Evolutionary conservation across 2,797 vertebrate genomes (phyloP).

Genomic region (Cryptoblepharus egeriae): DNA sequence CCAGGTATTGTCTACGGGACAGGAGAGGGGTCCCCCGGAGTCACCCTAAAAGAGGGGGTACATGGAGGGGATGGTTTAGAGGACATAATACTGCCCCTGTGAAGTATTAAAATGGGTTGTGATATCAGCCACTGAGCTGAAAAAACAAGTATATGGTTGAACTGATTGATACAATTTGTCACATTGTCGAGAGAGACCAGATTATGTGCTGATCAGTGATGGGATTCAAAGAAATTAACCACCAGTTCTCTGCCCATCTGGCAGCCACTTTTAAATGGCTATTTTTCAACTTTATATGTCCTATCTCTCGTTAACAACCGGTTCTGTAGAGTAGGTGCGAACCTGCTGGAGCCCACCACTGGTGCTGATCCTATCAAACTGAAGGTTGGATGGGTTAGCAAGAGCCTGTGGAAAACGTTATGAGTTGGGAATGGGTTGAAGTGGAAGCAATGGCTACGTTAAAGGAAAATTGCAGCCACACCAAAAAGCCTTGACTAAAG

Average conservation of each 20-base stretch:
- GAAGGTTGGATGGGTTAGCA: not conserved
- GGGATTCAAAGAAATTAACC: too few species aligned
- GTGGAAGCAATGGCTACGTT: not conserved
- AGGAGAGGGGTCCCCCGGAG: slow-evolving; percentile 68
- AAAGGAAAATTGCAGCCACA: not conserved
- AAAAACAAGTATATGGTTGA: not conserved
- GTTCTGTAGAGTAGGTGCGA: too few species aligned
- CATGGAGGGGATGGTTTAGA: not conserved
- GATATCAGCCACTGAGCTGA: too few species aligned
- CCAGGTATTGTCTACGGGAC: slow-evolving; percentile 48
- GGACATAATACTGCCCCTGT: not conserved
- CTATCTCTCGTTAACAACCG: too few species aligned
- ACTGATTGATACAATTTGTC: not conserved
- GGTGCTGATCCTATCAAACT: not conserved
- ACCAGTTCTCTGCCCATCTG: too few species aligned
- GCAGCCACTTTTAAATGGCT: too few species aligned
- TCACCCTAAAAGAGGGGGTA: slow-evolving; percentile 58
- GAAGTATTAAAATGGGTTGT: too few species aligned
- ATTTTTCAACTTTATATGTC: too few species aligned
- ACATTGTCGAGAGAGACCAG: not conserved
- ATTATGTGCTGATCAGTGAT: too few species aligned
- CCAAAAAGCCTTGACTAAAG: not conserved
- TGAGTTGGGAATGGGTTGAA: not conserved
- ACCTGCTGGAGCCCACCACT: too few species aligned
- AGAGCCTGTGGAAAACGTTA: not conserved